Percentiles rank a stretch among this genome's conserved stretches.
Evolutionary conservation across 2,797 vertebrate genomes (phyloP).

Genomic region (Eospalax fontanierii): DNA sequence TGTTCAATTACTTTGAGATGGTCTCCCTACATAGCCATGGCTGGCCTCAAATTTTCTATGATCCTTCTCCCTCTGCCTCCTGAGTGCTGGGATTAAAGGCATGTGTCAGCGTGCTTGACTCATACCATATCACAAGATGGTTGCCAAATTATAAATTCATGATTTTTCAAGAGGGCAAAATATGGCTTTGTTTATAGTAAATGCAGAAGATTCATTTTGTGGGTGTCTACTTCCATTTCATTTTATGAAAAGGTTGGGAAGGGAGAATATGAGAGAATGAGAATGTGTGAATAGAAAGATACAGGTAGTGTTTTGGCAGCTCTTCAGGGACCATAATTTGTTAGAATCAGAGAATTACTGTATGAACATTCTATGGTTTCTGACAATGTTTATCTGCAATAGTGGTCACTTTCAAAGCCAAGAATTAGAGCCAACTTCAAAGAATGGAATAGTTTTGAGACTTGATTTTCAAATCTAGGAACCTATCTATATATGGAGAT

Average conservation of each 20-base stretch:
- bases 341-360: neutral
- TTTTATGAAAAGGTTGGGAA: constrained; percentile 50
- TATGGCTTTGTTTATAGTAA: constrained; percentile 44
- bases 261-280: too few species aligned
- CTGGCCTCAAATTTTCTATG: neutral
- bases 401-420: constrained; percentile 54
- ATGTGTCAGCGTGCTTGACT: neutral
- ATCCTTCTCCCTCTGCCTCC: neutral
- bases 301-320: constrained; percentile 53
- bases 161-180: constrained; percentile 56
- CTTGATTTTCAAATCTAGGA: neutral
- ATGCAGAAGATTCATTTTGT: neutral
- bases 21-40: neutral
- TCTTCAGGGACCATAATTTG: constrained; percentile 57
- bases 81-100: neutral
- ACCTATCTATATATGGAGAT: neutral
- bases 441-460: constrained; percentile 1
- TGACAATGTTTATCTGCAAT: constrained; percentile 32
- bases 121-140: too few species aligned
- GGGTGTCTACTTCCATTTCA: constrained; percentile 59
- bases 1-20: too few species aligned
- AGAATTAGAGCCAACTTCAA: constrained; percentile 18
- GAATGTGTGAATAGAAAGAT: neutral
- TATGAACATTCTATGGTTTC: constrained; percentile 49
- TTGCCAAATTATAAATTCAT: neutral